A percentile compares a stretch with the other conserved stretches of the same genome.
Evolutionary conservation across 2,888 invertebrate genomes (phyloP).

Genomic region (Drosophila picticornis): DNA sequence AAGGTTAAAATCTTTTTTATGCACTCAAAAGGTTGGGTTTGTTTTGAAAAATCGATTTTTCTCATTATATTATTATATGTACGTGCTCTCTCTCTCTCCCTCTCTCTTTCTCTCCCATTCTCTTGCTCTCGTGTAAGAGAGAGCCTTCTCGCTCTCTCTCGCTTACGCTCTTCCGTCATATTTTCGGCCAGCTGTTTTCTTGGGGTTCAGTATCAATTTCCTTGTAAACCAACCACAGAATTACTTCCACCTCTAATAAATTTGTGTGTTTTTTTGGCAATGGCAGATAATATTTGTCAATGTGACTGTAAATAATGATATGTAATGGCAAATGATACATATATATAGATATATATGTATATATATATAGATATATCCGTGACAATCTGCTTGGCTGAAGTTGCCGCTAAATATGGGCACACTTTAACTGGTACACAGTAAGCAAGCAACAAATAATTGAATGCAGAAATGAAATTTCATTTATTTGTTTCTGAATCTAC

Average conservation of each 20-base stretch:
- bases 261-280: constrained; percentile 1
- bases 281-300: background rate
- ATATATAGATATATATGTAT: background rate
- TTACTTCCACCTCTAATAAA: background rate
- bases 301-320: constrained; percentile 2
- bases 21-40: constrained; percentile 23
- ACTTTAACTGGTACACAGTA: constrained; percentile 20
- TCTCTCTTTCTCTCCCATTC: constrained; percentile 1
- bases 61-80: constrained; percentile 32
- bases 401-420: constrained; percentile 33
- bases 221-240: constrained; percentile 4
- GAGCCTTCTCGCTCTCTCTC: background rate
- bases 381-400: constrained; percentile 18
- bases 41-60: constrained; percentile 62
- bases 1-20: background rate
- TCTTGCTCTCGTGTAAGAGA: background rate
- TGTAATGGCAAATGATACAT: constrained; percentile 25
- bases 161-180: background rate
- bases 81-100: constrained; percentile 13
- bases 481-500: constrained; percentile 54
- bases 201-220: constrained; percentile 27
- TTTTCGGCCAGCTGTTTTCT: constrained; percentile 46
- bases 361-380: constrained; percentile 4
- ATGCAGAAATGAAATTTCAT: constrained; percentile 62
- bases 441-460: constrained; percentile 54